These are phyloP conservation scores for Mizuhopecten yessoensis DNA, from an alignment of 1,140 invertebrate genomes.

Conservation along the genomic window DNA sequence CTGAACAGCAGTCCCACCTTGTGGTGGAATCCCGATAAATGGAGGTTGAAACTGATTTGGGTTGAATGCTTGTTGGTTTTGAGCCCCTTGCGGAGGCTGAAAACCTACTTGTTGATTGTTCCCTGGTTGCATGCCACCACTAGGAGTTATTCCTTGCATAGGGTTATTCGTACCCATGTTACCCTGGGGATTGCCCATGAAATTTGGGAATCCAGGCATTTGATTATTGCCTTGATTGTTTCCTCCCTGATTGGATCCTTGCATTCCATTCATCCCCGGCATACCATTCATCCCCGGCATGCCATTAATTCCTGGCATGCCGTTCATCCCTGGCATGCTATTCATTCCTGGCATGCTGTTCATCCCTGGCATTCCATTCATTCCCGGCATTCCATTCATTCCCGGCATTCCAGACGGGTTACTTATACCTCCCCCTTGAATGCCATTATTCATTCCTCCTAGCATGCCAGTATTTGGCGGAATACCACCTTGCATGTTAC, in stretches of 20 bases:
- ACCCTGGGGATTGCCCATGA: not conserved
- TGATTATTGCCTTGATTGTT: not conserved
- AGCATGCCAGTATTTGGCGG: not conserved
- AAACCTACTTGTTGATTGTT: not conserved
- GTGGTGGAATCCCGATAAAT: not conserved
- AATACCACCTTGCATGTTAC: too few relatives aligned
- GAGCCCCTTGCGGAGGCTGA: not conserved
- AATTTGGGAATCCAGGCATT: not conserved
- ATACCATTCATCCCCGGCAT: not conserved
- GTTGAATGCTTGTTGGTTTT: not conserved
- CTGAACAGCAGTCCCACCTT: not conserved
- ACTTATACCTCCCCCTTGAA: not conserved
- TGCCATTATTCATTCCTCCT: conserved; percentile 13
- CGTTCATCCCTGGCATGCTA: not conserved
- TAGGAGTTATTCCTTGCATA: not conserved
- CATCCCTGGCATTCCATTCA: conserved; percentile 32
- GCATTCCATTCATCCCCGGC: not conserved
- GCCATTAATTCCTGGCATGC: conserved; percentile 24
- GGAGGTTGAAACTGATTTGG: not conserved
- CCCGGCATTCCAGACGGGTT: not conserved
- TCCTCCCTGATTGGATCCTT: not conserved
- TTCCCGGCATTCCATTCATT: conserved; percentile 16
- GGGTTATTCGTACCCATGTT: not conserved
- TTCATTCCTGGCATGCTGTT: conserved; percentile 34
- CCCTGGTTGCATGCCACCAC: not conserved